Percentiles rank a stretch among this genome's conserved stretches.
phyloP scores from a whole-genome alignment of 2,888 invertebrate genomes.

The Leptinotarsa juncta region DNA sequence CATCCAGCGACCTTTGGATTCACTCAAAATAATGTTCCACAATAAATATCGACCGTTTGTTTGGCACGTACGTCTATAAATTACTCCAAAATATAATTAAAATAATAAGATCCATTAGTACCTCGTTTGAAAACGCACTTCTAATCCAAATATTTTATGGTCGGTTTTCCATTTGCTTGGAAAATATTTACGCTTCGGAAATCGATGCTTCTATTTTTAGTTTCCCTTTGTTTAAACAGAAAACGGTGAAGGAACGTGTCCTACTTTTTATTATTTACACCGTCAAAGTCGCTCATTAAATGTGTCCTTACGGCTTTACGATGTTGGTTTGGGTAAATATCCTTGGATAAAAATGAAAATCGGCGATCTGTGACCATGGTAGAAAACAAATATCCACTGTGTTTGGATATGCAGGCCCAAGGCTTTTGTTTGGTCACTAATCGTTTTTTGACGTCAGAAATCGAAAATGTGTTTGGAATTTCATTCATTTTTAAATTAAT shows the following conservation, averaged over 20 bases:
- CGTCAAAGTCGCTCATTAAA: not conserved
- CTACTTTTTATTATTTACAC: not conserved
- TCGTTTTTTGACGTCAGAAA: not conserved
- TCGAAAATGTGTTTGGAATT: not conserved
- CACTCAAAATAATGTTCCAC: slow-evolving; percentile 8
- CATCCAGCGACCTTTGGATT: slow-evolving; percentile 1
- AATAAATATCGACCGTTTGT: slow-evolving; percentile 9
- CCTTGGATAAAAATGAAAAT: slow-evolving; percentile 6
- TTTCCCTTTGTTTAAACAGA: not conserved
- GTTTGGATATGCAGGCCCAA: slow-evolving; percentile 5
- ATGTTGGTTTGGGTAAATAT: slow-evolving; percentile 6
- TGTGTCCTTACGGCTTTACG: slow-evolving; percentile 8
- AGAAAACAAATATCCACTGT: not conserved
- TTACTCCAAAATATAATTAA: slow-evolving; percentile 1
- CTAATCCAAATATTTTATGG: slow-evolving; percentile 8
- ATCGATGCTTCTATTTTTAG: slow-evolving; percentile 8
- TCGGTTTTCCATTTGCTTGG: slow-evolving; percentile 8
- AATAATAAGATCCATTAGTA: slow-evolving; percentile 11
- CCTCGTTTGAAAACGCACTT: slow-evolving; percentile 9
- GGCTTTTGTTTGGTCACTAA: not conserved
- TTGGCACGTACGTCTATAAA: slow-evolving; percentile 2
- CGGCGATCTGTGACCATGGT: not conserved
- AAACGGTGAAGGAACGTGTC: not conserved
- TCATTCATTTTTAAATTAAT: not conserved
- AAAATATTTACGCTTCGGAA: slow-evolving; percentile 8